phyloP scores from a whole-genome alignment of 37 sponge, comb jelly and placozoan genomes.

The Geodia barretti region DNA sequence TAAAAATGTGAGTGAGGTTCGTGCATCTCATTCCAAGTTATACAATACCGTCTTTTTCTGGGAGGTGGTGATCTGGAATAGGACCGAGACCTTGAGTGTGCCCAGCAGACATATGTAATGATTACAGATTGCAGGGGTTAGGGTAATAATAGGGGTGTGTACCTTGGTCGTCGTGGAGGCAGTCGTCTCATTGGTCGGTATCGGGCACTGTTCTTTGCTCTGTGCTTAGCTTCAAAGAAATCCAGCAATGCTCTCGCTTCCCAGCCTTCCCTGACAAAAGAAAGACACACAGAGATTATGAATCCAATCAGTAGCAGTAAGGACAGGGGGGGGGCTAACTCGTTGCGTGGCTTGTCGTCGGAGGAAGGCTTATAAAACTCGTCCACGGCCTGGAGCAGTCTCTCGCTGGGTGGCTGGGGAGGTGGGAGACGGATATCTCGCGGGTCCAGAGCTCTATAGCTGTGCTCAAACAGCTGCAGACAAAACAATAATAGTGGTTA shows the following conservation, averaged over 20 bases:
- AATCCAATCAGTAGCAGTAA: not conserved
- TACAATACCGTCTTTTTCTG: not conserved
- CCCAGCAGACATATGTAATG: no score
- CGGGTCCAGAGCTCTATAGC: conserved; percentile 80
- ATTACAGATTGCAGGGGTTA: no score
- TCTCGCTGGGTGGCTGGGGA: conserved; percentile 88
- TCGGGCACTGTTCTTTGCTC: conserved; percentile 25
- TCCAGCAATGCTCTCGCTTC: conserved; percentile 82
- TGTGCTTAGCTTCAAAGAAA: conserved; percentile 79
- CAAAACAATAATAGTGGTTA: not conserved
- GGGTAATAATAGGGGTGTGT: no score
- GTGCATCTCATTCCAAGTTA: not conserved
- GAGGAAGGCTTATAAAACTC: conserved; percentile 78
- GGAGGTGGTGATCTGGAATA: conserved; percentile 32
- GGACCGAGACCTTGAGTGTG: conserved; percentile 53
- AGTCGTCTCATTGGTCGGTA: not conserved
- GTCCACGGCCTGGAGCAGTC: conserved; percentile 91
- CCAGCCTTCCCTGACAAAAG: conserved; percentile 92
- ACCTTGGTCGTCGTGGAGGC: conserved; percentile 24
- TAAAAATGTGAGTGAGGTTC: conserved; percentile 5
- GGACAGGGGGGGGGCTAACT: conserved; percentile 32
- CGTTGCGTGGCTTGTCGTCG: conserved; percentile 61
- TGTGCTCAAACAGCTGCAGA: conserved; percentile 75
- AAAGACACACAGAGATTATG: not conserved
- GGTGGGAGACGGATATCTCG: conserved; percentile 73